Base-by-base conservation (phyloP, 2,113 vertebrate genomes). In the Seriola dumerili region DNA sequence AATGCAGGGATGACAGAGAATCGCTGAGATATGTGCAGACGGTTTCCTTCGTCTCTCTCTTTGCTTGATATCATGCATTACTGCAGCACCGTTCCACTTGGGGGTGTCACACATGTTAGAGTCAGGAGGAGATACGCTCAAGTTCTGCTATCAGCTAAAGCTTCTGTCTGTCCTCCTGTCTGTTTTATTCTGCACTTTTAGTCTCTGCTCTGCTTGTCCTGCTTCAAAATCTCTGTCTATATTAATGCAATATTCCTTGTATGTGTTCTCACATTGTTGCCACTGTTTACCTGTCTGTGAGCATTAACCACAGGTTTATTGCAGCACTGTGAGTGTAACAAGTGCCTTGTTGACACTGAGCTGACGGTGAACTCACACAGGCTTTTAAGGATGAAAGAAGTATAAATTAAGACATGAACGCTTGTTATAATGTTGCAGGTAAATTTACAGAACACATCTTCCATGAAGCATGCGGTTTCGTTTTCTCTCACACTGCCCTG, bases 1-100 rank as follows among this genome's bases (percentile, higher is more conserved):
- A 55, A 71, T 32, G 19, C 17, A 25, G 77, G 77, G 78, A 77
- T 68, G 58, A 76, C 64, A 80, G 67, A 65, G 81, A 81, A 52
- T 59, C 50, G 38, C 21, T 3, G 17, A 80, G 82, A 90, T 82
- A 81, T 38, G 59, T 44, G 13, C 44, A 72, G 78, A 72, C 46
- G 4, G 62, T 19, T 90, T 83, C 71, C 44, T 44, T 75, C 64
- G 54, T 48, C 76, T 12, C 67, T 76, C 67, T 76, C 48, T 71
- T 52, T n/a, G 44, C 71, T 59, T 75, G 69, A 89, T 92, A 90
- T 83, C 71, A 14, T 25, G 34, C 78, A 57, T 88, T 91, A 64
- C 71, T 19, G 42, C 72, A 13, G 69, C 46, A 65, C 29, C 4
- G 68, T 82, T 89, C 72, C 83, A 79, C 83, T 88, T 73, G 72